These are phyloP conservation scores for Pomatostomus ruficeps DNA, from an alignment of 2,113 vertebrate species.

Conservation along the genomic window DNA sequence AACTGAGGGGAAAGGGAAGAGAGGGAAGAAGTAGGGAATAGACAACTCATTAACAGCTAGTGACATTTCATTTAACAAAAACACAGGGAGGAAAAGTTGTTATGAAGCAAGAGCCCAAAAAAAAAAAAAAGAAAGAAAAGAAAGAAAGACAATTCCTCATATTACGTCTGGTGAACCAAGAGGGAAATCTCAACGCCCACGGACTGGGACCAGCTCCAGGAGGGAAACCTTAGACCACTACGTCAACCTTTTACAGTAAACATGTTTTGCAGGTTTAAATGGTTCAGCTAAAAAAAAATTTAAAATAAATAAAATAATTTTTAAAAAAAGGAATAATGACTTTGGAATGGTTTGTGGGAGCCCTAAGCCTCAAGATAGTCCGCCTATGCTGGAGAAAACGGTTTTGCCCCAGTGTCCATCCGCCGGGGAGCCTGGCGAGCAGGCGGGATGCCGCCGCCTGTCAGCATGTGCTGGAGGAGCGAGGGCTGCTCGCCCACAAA, in stretches of 20 bases:
- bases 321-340: not conserved
- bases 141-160: slow-evolving; percentile 77
- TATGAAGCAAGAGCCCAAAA: slow-evolving; percentile 66
- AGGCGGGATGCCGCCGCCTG: slow-evolving; percentile 66
- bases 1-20: slow-evolving; percentile 8
- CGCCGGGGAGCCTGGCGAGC: slow-evolving; percentile 40
- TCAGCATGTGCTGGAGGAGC: slow-evolving; percentile 62
- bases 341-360: slow-evolving; percentile 41
- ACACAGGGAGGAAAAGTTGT: slow-evolving; percentile 56
- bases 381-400: not conserved
- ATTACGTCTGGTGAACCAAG: slow-evolving; percentile 84
- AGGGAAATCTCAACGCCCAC: slow-evolving; percentile 84
- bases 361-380: slow-evolving; percentile 39
- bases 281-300: not conserved
- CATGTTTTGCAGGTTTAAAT: slow-evolving; percentile 85
- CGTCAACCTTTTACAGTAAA: slow-evolving; percentile 85
- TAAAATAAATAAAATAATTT: not conserved
- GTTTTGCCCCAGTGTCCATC: slow-evolving; percentile 25
- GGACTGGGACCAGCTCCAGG: slow-evolving; percentile 82
- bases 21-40: slow-evolving; percentile 44
- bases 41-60: slow-evolving; percentile 67
- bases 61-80: slow-evolving; percentile 74
- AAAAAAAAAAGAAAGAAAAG: not conserved
- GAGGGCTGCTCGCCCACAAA: slow-evolving; percentile 78
- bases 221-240: slow-evolving; percentile 90